A percentile compares a stretch with the other conserved stretches of the same genome.
Conservation (phyloP, 2,888 invertebrate species). For the Therioaphis trifolii region DNA sequence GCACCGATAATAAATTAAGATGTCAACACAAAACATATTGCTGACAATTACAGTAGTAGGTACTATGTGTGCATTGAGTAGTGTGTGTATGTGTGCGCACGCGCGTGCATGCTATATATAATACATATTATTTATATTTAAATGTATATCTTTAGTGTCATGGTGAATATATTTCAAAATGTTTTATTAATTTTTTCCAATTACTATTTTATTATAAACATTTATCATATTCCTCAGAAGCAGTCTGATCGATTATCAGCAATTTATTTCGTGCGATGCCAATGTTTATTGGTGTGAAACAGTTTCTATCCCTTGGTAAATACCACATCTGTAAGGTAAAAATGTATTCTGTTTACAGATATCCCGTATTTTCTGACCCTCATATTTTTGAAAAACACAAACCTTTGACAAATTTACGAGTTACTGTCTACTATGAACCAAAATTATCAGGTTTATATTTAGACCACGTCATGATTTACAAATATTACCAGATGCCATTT, state of each 20-base stretch:
- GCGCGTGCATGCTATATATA: too few relatives aligned
- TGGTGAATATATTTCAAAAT: not conserved
- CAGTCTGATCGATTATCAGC: not conserved
- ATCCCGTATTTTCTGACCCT: conserved; percentile 32
- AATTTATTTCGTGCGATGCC: too few relatives aligned
- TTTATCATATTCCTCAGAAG: not conserved
- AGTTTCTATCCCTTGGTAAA: not conserved
- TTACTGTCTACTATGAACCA: not conserved
- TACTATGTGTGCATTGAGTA: too few relatives aligned
- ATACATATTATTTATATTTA: too few relatives aligned
- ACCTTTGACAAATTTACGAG: conserved; percentile 14
- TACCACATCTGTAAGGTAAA: not conserved
- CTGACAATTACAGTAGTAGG: too few relatives aligned
- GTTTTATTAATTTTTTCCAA: conserved; percentile 27
- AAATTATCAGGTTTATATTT: not conserved
- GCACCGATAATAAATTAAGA: too few relatives aligned
- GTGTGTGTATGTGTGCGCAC: too few relatives aligned
- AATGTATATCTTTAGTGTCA: too few relatives aligned
- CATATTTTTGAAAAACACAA: not conserved
- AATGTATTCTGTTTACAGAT: conserved; percentile 2
- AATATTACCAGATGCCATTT: not conserved
- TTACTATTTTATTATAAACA: not conserved
- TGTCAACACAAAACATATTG: too few relatives aligned
- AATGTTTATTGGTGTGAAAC: conserved; percentile 16
- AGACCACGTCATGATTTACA: not conserved